phyloP scores from a whole-genome alignment of 2,888 invertebrate species.

The Icerya purchasi region DNA sequence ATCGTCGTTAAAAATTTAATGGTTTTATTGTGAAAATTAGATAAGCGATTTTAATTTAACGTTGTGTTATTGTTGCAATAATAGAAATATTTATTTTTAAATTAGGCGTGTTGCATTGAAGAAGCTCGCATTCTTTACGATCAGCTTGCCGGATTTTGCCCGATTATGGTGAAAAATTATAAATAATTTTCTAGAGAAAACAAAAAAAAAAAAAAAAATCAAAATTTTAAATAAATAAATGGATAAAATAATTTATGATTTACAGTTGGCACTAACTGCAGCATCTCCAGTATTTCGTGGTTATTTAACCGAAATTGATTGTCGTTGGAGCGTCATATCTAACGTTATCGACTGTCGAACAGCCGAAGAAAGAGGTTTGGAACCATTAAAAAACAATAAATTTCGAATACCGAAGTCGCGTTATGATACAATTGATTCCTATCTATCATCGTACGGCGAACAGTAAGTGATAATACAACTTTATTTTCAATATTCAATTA shows the following conservation, averaged over 20 bases:
- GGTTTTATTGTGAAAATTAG: no score
- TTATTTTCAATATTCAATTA: no score
- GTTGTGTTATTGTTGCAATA: not conserved
- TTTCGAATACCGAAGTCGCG: constrained; percentile 80
- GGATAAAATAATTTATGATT: not conserved
- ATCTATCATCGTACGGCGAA: constrained; percentile 71
- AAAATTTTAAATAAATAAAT: constrained; percentile 15
- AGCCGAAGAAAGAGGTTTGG: constrained; percentile 66
- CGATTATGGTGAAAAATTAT: constrained; percentile 53
- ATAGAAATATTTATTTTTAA: constrained; percentile 23
- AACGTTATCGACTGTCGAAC: constrained; percentile 90
- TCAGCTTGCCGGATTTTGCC: constrained; percentile 87
- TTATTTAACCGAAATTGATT: constrained; percentile 83
- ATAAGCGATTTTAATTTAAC: no score
- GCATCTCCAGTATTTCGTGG: constrained; percentile 90
- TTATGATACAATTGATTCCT: constrained; percentile 94
- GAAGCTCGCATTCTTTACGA: constrained; percentile 93
- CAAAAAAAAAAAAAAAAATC: no score
- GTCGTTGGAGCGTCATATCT: constrained; percentile 93
- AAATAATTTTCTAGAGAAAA: no score
- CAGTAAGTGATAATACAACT: constrained; percentile 33
- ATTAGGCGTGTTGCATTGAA: constrained; percentile 82
- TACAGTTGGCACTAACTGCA: constrained; percentile 78
- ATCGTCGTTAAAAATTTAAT: no score
- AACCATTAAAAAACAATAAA: constrained; percentile 47